Evolutionary conservation across 2,113 vertebrate genomes (phyloP), one percentile per base, ranked within the genome.

Genomic region (Gallinago media): DNA sequence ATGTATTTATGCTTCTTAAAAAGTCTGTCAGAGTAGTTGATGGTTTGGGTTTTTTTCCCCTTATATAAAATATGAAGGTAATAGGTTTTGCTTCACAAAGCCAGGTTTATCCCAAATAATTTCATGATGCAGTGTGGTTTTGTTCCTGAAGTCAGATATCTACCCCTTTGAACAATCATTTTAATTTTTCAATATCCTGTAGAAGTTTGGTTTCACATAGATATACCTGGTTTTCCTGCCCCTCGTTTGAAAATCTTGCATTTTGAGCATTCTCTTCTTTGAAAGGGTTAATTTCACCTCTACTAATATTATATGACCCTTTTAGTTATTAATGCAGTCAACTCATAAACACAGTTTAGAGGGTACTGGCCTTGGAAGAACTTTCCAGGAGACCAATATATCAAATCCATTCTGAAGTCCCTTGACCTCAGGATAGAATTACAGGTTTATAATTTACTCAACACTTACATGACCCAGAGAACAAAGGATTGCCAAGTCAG

Each of bases 381-480:
- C 80, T 86, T 96, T 89, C 70, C 73, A 75, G 92, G 85, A 94
- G 73, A 94, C 85, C 83, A 91, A 89, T 96, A 94, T 75, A 96
- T 94, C 83, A 96, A 97, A 94, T 96, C 40, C 91, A 19, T 94
- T 92, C 88, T 95, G 75, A 91, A 96, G 88, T 91, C 68, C 61
- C 62, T 94, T 96, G 96, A 96, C 95, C 95, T 85, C 73, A 68
- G 94, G 92, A 87, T 94, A 94, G 95, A 96, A 92, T 95, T 96
- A 86, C 95, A 94, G 76, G 94, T 95, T 97, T 94, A 96, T 96
- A 84, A 96, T 97, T 97, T 96, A 96, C 96, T 94, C 88, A 96
- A 58, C 94, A 94, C 91, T 94, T 97, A 76, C 40, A 68, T 96
- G 96, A 97, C 91, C 91, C 84, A 70, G 91, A 95, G 94, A 96